Evolutionary conservation across 2,888 invertebrate species (phyloP).

Genomic region (Labia minor): DNA sequence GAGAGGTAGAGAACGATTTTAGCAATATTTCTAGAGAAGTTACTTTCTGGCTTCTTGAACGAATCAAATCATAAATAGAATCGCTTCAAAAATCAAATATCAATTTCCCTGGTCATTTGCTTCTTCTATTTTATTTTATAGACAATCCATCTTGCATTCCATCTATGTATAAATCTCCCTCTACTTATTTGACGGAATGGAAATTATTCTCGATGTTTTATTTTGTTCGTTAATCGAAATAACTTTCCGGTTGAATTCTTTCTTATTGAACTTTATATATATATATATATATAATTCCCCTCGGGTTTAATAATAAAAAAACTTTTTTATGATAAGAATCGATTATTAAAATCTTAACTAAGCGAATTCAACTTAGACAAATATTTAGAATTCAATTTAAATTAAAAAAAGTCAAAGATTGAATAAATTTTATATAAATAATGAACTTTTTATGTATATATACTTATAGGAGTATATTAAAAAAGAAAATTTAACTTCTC

Average conservation of each 20-base stretch:
- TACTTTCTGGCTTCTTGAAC: not conserved
- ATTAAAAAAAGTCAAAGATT: too few species aligned
- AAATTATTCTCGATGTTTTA: not conserved
- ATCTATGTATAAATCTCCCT: not conserved
- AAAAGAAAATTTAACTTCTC: too few species aligned
- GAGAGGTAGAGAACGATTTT: not conserved
- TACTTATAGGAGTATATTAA: too few species aligned
- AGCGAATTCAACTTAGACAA: not conserved
- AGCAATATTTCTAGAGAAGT: not conserved
- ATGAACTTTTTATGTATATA: too few species aligned
- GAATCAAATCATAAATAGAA: not conserved
- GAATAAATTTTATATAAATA: too few species aligned
- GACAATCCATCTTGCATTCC: not conserved
- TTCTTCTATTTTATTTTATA: not conserved
- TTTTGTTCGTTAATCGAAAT: not conserved
- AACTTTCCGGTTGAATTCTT: conserved; percentile 1
- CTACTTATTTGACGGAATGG: not conserved
- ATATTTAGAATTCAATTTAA: too few species aligned
- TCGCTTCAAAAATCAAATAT: conserved; percentile 1
- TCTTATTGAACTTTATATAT: conserved; percentile 3
- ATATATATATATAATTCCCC: not conserved
- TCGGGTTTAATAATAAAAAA: conserved; percentile 6
- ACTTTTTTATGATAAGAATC: not conserved
- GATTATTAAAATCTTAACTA: conserved; percentile 4
- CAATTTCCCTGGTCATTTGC: not conserved